Evolutionary conservation across 1,140 invertebrate genomes (phyloP).

Genomic region (Monochamus saltuarius): DNA sequence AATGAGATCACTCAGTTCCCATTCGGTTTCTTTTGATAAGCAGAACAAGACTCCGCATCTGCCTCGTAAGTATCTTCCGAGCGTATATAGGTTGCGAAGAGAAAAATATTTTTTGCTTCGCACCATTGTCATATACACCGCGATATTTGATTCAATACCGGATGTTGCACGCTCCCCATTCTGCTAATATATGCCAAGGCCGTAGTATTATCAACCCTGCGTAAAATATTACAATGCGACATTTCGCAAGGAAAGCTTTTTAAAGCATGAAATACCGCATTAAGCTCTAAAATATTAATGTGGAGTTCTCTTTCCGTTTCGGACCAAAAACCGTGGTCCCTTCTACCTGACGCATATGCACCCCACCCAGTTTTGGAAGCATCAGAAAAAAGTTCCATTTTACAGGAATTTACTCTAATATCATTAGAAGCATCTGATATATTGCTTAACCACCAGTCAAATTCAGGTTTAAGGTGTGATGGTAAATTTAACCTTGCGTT

Average conservation of each 20-base stretch:
- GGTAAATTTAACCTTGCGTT: slow-evolving; percentile 5
- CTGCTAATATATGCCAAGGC: slow-evolving; percentile 36
- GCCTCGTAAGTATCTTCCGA: slow-evolving; percentile 28
- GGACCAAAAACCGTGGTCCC: slow-evolving; percentile 12
- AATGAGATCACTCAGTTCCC: neutral
- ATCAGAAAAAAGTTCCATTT: slow-evolving; percentile 8
- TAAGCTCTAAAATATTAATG: slow-evolving; percentile 25
- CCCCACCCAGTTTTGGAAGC: slow-evolving; percentile 15
- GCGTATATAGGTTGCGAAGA: slow-evolving; percentile 38
- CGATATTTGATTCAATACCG: slow-evolving; percentile 26
- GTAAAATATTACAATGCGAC: slow-evolving; percentile 33
- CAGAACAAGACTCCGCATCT: slow-evolving; percentile 34
- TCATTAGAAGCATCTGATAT: neutral
- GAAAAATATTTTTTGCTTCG: slow-evolving; percentile 28
- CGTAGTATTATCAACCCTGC: slow-evolving; percentile 41
- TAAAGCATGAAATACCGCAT: slow-evolving; percentile 16
- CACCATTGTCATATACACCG: slow-evolving; percentile 36
- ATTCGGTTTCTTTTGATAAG: slow-evolving; percentile 29
- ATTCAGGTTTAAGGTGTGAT: slow-evolving; percentile 11
- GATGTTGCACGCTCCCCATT: slow-evolving; percentile 35
- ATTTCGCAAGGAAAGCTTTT: slow-evolving; percentile 18
- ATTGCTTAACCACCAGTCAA: slow-evolving; percentile 17
- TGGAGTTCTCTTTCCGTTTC: slow-evolving; percentile 3
- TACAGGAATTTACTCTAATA: neutral
- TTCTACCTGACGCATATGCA: slow-evolving; percentile 8